Evolutionary conservation across 2,113 vertebrate genomes (phyloP).

Genomic region (Grammomys dolichurus): DNA sequence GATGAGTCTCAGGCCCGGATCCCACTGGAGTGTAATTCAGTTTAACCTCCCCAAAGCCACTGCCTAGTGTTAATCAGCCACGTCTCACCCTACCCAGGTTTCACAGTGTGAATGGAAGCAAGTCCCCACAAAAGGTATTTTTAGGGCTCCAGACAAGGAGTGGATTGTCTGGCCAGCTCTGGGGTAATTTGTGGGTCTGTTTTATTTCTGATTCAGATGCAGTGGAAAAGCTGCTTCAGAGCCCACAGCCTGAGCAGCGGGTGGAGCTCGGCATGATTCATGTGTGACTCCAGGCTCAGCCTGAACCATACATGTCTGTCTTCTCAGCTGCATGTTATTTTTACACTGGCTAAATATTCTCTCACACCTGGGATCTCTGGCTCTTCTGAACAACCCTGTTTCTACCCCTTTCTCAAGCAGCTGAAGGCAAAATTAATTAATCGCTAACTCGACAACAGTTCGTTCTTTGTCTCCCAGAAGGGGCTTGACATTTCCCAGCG

Average conservation of each 20-base stretch:
- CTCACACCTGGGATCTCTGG: conserved; percentile 80
- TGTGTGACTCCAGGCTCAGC: conserved; percentile 46
- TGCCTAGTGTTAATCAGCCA: background rate
- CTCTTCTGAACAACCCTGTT: conserved; percentile 30
- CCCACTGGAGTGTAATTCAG: background rate
- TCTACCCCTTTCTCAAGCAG: background rate
- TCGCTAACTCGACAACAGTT: conserved; percentile 42
- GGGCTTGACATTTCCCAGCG: background rate
- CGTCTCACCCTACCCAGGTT: background rate
- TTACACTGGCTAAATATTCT: conserved; percentile 79
- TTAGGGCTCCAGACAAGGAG: conserved; percentile 81
- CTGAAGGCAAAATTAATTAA: conserved; percentile 60
- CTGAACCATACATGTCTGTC: conserved; percentile 75
- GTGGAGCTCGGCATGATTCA: conserved; percentile 82
- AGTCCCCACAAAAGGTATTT: conserved; percentile 73
- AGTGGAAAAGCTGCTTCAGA: conserved; percentile 85
- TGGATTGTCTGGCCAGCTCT: conserved; percentile 71
- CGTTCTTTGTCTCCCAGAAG: conserved; percentile 55
- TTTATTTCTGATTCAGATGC: conserved; percentile 84
- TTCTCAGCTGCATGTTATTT: conserved; percentile 82
- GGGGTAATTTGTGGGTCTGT: conserved; percentile 81
- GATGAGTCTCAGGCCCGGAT: background rate
- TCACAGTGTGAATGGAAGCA: background rate
- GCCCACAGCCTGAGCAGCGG: conserved; percentile 57
- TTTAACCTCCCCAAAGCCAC: background rate